Evolutionary conservation across 2,797 vertebrate species (phyloP).

Genomic region (Ctenosaura bakeri): DNA sequence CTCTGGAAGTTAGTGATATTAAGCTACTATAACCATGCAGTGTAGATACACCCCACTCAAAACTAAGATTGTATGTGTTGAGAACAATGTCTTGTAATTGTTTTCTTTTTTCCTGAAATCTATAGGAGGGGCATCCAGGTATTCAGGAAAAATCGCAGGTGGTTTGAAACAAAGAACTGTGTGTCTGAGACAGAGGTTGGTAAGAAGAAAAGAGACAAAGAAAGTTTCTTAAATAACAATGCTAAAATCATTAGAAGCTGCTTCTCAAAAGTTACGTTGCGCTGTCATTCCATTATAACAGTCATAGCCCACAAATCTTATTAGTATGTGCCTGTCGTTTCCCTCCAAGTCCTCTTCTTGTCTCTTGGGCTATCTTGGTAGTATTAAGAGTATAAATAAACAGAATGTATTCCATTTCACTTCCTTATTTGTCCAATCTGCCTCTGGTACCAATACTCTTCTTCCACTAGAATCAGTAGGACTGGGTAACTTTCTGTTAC

Average conservation of each 20-base stretch:
- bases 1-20: too few species aligned
- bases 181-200: neutral
- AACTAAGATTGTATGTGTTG: neutral
- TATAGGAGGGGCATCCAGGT: neutral
- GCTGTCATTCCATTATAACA: neutral
- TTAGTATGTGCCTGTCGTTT: neutral
- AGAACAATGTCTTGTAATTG: neutral
- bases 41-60: too few species aligned
- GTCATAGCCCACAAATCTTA: neutral
- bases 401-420: slow-evolving; percentile 8
- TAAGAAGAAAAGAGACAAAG: neutral
- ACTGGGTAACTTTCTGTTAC: neutral
- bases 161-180: neutral
- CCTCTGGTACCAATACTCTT: neutral
- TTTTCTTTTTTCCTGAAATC: neutral
- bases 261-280: neutral
- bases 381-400: slow-evolving; percentile 16
- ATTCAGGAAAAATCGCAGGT: neutral
- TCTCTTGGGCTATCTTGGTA: neutral
- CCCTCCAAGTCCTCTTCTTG: neutral
- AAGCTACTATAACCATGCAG: too few species aligned
- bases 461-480: neutral
- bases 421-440: neutral
- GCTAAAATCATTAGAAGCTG: neutral
- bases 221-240: neutral